Evolutionary conservation across 2,888 invertebrate species (phyloP).

Genomic region (Meganola albula): DNA sequence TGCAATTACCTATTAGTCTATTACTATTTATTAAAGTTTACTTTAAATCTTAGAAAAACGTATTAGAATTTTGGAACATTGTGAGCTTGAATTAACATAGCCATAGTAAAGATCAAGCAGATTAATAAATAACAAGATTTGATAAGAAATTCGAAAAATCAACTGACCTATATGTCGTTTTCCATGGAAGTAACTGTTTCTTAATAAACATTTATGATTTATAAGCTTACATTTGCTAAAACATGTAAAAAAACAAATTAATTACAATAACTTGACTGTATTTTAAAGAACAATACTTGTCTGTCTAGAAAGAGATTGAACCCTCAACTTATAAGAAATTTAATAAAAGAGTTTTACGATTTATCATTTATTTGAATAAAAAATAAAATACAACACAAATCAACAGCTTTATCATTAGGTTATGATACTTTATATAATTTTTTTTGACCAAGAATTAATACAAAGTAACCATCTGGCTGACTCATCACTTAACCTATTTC

Average conservation of each 20-base stretch:
- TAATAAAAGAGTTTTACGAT: slow-evolving; percentile 1
- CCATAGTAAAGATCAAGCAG: too few relatives aligned
- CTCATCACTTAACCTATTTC: slow-evolving; percentile 1
- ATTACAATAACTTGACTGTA: not conserved
- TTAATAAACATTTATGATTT: not conserved
- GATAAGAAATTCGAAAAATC: too few relatives aligned
- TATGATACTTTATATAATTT: not conserved
- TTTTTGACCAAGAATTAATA: slow-evolving; percentile 2
- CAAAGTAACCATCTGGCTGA: slow-evolving; percentile 1
- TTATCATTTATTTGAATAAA: slow-evolving; percentile 1
- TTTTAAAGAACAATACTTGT: not conserved
- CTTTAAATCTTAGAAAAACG: too few relatives aligned
- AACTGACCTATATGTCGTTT: not conserved
- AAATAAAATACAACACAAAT: not conserved
- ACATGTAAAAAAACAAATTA: not conserved
- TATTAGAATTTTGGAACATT: too few relatives aligned
- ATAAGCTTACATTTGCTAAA: not conserved
- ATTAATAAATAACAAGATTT: too few relatives aligned
- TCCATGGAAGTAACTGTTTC: not conserved
- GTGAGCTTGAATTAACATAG: too few relatives aligned
- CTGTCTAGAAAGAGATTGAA: not conserved
- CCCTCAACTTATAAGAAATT: not conserved
- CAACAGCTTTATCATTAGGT: not conserved
- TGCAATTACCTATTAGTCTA: too few relatives aligned
- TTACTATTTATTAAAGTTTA: too few relatives aligned